Evolutionary conservation across 2,888 invertebrate species (phyloP).

Genomic region (Plagiodera versicolora): DNA sequence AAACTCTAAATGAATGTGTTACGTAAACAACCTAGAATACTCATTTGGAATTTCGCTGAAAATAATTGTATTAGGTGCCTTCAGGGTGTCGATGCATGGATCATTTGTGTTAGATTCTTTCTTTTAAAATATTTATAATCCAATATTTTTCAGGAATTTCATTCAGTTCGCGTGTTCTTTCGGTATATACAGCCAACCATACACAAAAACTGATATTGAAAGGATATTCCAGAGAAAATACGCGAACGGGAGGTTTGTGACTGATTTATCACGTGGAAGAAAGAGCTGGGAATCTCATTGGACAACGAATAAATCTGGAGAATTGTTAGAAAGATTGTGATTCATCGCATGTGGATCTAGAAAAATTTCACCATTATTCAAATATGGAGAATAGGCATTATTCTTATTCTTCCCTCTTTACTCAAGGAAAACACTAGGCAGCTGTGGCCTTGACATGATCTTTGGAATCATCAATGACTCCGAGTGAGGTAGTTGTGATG

Average conservation of each 20-base stretch:
- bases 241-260: slow-evolving; percentile 16
- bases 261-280: slow-evolving; percentile 20
- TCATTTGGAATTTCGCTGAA: no score
- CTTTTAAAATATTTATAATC: slow-evolving; percentile 2
- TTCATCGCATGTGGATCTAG: not conserved
- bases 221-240: slow-evolving; percentile 8
- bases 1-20: no score
- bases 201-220: slow-evolving; percentile 12
- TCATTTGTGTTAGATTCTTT: not conserved
- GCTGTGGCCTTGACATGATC: no score
- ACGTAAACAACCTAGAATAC: no score
- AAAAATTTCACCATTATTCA: not conserved
- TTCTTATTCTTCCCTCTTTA: not conserved
- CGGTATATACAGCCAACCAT: slow-evolving; percentile 8
- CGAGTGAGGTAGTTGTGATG: not conserved
- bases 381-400: not conserved
- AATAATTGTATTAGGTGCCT: not conserved
- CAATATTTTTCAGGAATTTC: not conserved
- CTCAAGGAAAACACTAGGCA: no score
- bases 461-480: no score
- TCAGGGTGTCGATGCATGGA: not conserved
- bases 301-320: not conserved
- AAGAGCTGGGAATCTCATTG: slow-evolving; percentile 11
- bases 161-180: slow-evolving; percentile 8
- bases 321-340: not conserved